Percentiles rank a stretch among this genome's conserved stretches.
These are phyloP conservation scores for Acropora yongei DNA, from an alignment of 64 coral and sea anemone genomes.

Conservation along the genomic window DNA sequence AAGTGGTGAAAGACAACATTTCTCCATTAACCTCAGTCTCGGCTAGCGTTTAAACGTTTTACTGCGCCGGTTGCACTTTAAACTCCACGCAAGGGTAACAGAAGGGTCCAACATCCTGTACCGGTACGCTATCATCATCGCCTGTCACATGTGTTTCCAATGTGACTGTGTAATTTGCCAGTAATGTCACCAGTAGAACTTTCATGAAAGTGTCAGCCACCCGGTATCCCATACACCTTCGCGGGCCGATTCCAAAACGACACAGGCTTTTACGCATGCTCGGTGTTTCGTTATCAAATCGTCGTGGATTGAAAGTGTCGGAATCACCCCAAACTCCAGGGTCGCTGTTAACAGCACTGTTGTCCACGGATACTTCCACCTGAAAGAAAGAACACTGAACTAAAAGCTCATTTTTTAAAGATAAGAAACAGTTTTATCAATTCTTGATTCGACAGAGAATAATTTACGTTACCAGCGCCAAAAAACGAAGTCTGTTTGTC, in stretches of 20 bases:
- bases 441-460: background rate
- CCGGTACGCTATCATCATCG: conserved; percentile 47
- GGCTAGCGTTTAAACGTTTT: background rate
- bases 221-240: conserved; percentile 76
- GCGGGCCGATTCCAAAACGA: conserved; percentile 62
- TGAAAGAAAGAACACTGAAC: conserved; percentile 1
- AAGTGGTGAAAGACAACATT: no score
- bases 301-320: conserved; percentile 64
- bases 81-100: conserved; percentile 66
- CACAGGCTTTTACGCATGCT: conserved; percentile 76
- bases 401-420: background rate
- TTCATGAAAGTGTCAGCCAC: conserved; percentile 73
- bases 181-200: conserved; percentile 33
- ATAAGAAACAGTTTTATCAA: no score
- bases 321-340: conserved; percentile 42
- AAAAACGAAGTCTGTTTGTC: background rate
- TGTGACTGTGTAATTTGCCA: conserved; percentile 8
- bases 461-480: background rate
- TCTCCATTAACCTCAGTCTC: no score
- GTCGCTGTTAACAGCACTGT: conserved; percentile 70
- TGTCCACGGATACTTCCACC: conserved; percentile 69
- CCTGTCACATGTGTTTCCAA: conserved; percentile 45
- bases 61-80: conserved; percentile 28
- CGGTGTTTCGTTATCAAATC: conserved; percentile 76
- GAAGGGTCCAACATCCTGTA: conserved; percentile 66